Conservation (phyloP, 2,797 vertebrate genomes). For the Tokudaia tokunoshimensis region DNA sequence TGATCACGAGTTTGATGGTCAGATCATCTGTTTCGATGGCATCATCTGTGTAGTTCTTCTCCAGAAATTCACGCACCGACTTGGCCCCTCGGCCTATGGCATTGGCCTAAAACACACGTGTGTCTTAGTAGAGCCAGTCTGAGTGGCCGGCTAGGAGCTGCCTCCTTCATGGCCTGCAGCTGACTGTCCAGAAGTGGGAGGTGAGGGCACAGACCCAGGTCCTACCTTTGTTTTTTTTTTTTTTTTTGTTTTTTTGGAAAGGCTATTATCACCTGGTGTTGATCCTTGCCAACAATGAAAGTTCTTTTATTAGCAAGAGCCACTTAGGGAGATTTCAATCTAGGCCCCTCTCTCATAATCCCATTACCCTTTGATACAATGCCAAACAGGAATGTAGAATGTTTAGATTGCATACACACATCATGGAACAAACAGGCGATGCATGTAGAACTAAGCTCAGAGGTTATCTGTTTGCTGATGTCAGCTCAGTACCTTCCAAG, state of each 20-base stretch:
- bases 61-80: slow-evolving; percentile 93
- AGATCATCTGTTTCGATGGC: slow-evolving; percentile 92
- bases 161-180: background rate
- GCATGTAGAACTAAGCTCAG: rapidly evolving
- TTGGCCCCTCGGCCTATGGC: slow-evolving; percentile 93
- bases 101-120: slow-evolving; percentile 88
- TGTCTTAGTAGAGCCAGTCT: background rate
- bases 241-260: background rate
- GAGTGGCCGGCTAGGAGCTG: too few relatives aligned
- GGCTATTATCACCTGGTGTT: background rate
- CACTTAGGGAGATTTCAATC: background rate
- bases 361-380: background rate
- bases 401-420: rapidly evolving
- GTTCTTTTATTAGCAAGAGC: background rate
- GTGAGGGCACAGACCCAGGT: background rate
- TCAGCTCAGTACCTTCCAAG: background rate
- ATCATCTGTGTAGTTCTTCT: slow-evolving; percentile 93
- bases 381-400: background rate
- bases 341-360: background rate
- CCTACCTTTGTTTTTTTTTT: background rate
- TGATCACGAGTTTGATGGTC: slow-evolving; percentile 92
- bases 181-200: background rate
- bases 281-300: background rate
- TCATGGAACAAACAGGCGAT: rapidly evolving
- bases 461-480: background rate